Evolutionary conservation across 1,140 invertebrate genomes (phyloP).

Genomic region (Chrysomallon squamiferum): DNA sequence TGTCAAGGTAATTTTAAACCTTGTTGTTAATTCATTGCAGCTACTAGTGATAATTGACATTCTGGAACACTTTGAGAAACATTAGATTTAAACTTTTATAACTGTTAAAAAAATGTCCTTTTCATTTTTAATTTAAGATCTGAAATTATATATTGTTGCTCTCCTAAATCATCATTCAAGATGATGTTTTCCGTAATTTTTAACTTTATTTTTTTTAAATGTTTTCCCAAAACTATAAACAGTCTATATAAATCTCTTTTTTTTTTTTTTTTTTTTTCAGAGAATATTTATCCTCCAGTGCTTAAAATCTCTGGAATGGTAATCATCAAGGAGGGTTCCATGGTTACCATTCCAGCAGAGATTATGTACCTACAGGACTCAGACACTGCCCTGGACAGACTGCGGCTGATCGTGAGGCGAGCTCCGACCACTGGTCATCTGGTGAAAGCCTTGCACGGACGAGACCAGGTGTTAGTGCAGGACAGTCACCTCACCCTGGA

Average conservation of each 20-base stretch:
- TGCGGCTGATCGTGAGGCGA: conserved; percentile 19
- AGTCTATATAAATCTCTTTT: too few species aligned
- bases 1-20: conserved; percentile 25
- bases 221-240: too few species aligned
- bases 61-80: too few species aligned
- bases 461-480: conserved; percentile 22
- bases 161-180: too few species aligned
- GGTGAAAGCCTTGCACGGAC: conserved; percentile 23
- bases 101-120: too few species aligned
- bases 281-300: conserved; percentile 22
- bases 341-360: conserved; percentile 10
- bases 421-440: conserved; percentile 29
- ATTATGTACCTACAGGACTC: conserved; percentile 28
- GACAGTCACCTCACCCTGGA: conserved; percentile 25
- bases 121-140: too few species aligned
- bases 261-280: conserved; percentile 9
- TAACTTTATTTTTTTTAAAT: too few species aligned
- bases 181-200: too few species aligned
- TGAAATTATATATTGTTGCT: too few species aligned
- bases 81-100: too few species aligned
- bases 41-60: too few species aligned
- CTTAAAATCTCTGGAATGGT: conserved; percentile 26
- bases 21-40: neutral
- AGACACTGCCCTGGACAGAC: conserved; percentile 23
- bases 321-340: conserved; percentile 16